Evolutionary conservation across 2,888 invertebrate genomes (phyloP).

Genomic region (Ditula angustiorana): DNA sequence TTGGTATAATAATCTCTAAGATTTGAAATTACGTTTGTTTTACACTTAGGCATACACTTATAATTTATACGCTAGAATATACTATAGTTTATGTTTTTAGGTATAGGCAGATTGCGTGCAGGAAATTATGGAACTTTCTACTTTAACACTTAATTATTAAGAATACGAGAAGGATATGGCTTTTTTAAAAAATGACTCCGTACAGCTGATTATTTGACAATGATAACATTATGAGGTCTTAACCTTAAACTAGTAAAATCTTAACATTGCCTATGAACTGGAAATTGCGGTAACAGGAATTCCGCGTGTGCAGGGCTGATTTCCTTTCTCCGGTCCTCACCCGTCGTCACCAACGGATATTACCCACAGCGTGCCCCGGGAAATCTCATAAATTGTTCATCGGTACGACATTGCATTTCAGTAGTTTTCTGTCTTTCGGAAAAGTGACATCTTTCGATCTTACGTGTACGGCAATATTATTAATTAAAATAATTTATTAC

Average conservation of each 20-base stretch:
- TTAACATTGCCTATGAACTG: background rate
- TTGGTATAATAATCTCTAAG: background rate
- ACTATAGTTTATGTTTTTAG: no score
- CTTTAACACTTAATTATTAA: no score
- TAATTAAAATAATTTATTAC: no score
- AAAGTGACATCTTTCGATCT: no score
- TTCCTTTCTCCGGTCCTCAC: slow-evolving; percentile 25
- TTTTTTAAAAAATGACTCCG: background rate
- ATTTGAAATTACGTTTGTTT: background rate
- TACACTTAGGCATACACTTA: no score
- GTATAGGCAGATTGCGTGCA: no score
- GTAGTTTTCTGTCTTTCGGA: background rate
- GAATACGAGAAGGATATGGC: no score
- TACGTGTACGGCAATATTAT: no score
- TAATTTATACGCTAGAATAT: no score
- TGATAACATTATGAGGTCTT: background rate
- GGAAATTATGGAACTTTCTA: no score
- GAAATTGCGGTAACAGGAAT: slow-evolving; percentile 30
- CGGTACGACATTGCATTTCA: background rate
- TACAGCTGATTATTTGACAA: background rate
- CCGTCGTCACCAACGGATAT: slow-evolving; percentile 27
- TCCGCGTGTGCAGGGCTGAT: slow-evolving; percentile 23
- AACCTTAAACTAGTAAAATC: background rate
- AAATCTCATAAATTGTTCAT: background rate
- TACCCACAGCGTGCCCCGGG: slow-evolving; percentile 3